A percentile compares a stretch with the other conserved stretches of the same genome.
These are phyloP conservation scores for Lottia scabra DNA, from an alignment of 2,888 invertebrate species.

Conservation along the genomic window DNA sequence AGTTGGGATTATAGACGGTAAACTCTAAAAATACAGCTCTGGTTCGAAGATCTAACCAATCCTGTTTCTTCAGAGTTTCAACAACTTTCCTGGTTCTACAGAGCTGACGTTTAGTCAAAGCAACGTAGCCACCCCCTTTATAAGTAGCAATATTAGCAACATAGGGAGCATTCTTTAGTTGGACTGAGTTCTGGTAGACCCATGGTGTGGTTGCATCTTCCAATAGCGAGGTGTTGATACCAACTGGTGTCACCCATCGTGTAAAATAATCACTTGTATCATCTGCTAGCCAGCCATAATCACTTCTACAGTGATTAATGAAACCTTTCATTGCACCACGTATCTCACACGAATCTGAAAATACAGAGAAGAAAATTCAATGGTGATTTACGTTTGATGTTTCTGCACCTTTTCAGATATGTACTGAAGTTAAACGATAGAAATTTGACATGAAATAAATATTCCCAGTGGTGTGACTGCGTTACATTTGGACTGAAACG, in stretches of 20 bases:
- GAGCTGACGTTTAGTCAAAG: constrained; percentile 58
- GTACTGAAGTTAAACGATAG: too few relatives aligned
- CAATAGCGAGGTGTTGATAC: constrained; percentile 40
- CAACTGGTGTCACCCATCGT: constrained; percentile 50
- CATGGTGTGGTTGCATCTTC: constrained; percentile 56
- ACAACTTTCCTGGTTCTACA: constrained; percentile 60
- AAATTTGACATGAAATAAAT: too few relatives aligned
- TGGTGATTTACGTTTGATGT: too few relatives aligned
- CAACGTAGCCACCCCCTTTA: constrained; percentile 66
- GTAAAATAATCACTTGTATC: constrained; percentile 64
- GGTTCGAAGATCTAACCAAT: constrained; percentile 71
- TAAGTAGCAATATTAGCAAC: constrained; percentile 68
- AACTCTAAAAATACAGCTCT: constrained; percentile 72
- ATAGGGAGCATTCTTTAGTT: constrained; percentile 69
- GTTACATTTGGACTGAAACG: too few relatives aligned
- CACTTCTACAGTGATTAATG: constrained; percentile 63
- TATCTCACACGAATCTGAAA: constrained; percentile 63
- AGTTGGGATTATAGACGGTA: constrained; percentile 71
- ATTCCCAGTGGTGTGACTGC: too few relatives aligned
- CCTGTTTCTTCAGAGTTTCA: constrained; percentile 57
- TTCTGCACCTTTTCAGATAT: too few relatives aligned
- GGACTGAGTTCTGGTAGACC: constrained; percentile 66
- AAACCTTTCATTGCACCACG: constrained; percentile 42
- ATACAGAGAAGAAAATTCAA: too few relatives aligned
- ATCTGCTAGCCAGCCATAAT: constrained; percentile 67